Percentiles rank a stretch among this genome's conserved stretches.
Conservation (phyloP, 2,797 vertebrate species). For the Malurus splendens region DNA sequence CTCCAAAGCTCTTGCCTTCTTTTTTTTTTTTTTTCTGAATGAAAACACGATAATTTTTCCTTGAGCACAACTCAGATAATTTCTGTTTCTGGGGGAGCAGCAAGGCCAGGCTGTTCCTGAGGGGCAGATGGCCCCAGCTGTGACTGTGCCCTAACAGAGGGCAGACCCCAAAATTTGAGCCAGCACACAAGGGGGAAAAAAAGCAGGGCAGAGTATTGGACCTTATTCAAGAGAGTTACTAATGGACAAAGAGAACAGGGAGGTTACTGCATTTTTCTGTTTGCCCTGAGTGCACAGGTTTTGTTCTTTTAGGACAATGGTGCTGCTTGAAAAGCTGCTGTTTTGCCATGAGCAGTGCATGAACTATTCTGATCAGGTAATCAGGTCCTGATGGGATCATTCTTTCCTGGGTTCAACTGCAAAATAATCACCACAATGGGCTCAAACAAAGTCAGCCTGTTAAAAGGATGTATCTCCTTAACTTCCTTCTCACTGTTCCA, state of each 20-base stretch:
- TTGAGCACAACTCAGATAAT: rapidly evolving
- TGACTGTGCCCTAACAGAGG: not conserved
- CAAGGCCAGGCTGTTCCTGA: not conserved
- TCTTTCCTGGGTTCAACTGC: not conserved
- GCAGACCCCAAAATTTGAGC: not conserved
- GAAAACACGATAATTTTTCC: not conserved
- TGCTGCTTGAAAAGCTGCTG: no score
- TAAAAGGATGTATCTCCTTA: not conserved
- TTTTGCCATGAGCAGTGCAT: no score
- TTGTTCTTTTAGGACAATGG: no score
- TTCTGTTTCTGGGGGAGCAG: not conserved
- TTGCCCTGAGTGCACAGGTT: no score
- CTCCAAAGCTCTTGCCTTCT: not conserved
- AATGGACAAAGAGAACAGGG: no score
- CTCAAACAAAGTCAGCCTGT: not conserved
- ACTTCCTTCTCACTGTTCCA: not conserved
- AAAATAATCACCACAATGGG: not conserved
- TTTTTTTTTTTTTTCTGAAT: not conserved
- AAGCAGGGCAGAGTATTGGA: no score
- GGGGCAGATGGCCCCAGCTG: not conserved
- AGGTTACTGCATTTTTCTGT: no score
- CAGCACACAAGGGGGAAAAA: no score
- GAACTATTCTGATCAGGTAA: no score
- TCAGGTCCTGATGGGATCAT: no score
- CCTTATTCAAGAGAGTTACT: no score